phyloP scores from a whole-genome alignment of 2,113 vertebrate species.

The Pelvicachromis taeniatus region DNA sequence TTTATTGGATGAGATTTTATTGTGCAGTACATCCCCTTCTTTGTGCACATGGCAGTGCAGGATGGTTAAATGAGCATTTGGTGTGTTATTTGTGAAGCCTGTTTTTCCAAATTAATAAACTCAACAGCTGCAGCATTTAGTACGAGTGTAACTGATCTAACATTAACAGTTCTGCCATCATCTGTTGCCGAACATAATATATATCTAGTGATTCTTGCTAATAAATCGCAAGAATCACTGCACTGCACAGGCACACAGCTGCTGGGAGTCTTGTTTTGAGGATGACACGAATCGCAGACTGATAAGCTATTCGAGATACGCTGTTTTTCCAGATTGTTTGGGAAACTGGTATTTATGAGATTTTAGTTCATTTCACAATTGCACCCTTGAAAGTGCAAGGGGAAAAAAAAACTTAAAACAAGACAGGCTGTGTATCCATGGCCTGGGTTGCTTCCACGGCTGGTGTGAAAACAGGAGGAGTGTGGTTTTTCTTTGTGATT shows the following conservation, averaged over 20 bases:
- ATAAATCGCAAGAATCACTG: neutral
- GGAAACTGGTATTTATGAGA: neutral
- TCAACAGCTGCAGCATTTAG: constrained; percentile 42
- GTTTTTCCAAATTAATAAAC: constrained; percentile 30
- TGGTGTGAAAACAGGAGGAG: constrained; percentile 37
- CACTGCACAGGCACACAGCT: constrained; percentile 1
- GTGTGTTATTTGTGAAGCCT: constrained; percentile 25
- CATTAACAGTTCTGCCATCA: constrained; percentile 3
- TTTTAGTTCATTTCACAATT: neutral
- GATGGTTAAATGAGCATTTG: constrained; percentile 31
- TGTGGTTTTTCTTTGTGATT: constrained; percentile 34
- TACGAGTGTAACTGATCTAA: constrained; percentile 6
- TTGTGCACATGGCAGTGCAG: neutral
- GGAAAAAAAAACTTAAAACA: neutral
- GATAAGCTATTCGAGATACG: constrained; percentile 6
- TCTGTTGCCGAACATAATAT: constrained; percentile 21
- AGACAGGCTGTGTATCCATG: constrained; percentile 7
- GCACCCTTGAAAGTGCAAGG: neutral
- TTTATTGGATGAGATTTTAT: constrained; percentile 16
- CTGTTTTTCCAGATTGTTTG: neutral
- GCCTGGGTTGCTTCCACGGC: constrained; percentile 2
- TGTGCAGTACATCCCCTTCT: neutral
- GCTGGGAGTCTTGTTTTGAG: neutral
- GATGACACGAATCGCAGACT: neutral
- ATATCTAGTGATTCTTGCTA: constrained; percentile 5